These are phyloP conservation scores for Oostethus manadensis DNA, from an alignment of 2,113 vertebrate genomes.

Conservation along the genomic window DNA sequence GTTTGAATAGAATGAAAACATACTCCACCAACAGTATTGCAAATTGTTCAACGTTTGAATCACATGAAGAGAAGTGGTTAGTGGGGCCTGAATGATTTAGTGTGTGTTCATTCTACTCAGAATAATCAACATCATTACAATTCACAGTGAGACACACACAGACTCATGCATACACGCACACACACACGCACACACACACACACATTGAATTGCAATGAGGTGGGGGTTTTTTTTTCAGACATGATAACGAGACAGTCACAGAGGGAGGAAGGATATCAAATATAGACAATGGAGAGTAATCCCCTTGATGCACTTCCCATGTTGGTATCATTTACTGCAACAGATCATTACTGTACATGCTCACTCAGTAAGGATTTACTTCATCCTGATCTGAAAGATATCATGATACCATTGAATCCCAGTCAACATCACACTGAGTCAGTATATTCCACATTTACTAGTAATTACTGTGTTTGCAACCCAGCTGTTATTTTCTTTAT, in stretches of 20 bases:
- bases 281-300: conserved; percentile 21
- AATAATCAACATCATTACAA: conserved; percentile 24
- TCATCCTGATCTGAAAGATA: no score
- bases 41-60: no score
- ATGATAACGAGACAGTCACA: conserved; percentile 25
- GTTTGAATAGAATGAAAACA: conserved; percentile 31
- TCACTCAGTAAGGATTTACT: background rate
- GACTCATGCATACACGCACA: conserved; percentile 2
- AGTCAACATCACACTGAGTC: no score
- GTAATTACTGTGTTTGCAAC: no score
- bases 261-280: conserved; percentile 32
- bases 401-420: no score
- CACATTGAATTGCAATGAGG: background rate
- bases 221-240: conserved; percentile 19
- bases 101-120: background rate
- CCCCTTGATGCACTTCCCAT: conserved; percentile 17
- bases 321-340: conserved; percentile 7
- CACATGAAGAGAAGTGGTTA: no score
- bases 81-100: no score
- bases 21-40: no score
- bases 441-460: no score
- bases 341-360: conserved; percentile 6
- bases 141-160: conserved; percentile 18
- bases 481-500: no score
- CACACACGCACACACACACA: background rate